phyloP scores from a whole-genome alignment of 2,113 vertebrate genomes.

The Chlamydotis undulata region DNA sequence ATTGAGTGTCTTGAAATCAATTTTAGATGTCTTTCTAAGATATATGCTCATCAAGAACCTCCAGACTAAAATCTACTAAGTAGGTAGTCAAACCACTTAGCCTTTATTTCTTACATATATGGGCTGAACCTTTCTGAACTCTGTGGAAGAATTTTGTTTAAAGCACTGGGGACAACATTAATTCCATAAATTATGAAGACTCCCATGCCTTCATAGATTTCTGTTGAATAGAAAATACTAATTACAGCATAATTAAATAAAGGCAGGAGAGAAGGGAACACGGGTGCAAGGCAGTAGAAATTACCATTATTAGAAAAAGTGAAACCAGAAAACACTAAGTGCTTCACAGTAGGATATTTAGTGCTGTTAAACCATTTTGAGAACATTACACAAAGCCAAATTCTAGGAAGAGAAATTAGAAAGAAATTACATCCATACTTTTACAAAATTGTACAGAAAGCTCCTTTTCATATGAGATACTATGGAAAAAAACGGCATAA shows the following conservation, averaged over 20 bases:
- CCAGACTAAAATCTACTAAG: background rate
- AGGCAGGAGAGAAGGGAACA: background rate
- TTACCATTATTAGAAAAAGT: background rate
- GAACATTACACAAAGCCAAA: background rate
- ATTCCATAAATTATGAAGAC: background rate
- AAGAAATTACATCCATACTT: background rate
- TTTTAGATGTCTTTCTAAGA: background rate
- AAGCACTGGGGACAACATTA: accelerated
- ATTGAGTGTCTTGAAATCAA: background rate
- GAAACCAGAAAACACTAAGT: background rate
- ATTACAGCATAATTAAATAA: background rate
- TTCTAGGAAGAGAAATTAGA: background rate
- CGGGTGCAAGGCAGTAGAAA: background rate
- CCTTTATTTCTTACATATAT: background rate
- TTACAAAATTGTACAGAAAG: background rate
- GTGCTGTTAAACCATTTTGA: background rate
- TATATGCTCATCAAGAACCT: background rate
- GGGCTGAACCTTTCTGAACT: background rate
- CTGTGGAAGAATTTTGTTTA: background rate
- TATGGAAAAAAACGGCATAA: background rate
- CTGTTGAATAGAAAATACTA: background rate
- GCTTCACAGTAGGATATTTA: background rate
- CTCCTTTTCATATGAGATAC: background rate
- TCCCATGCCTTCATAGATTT: background rate
- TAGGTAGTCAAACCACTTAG: background rate